Evolutionary conservation across 2,113 vertebrate species (phyloP), one percentile per base, ranked within the genome.

Genomic region (Dunckerocampus dactyliophorus): DNA sequence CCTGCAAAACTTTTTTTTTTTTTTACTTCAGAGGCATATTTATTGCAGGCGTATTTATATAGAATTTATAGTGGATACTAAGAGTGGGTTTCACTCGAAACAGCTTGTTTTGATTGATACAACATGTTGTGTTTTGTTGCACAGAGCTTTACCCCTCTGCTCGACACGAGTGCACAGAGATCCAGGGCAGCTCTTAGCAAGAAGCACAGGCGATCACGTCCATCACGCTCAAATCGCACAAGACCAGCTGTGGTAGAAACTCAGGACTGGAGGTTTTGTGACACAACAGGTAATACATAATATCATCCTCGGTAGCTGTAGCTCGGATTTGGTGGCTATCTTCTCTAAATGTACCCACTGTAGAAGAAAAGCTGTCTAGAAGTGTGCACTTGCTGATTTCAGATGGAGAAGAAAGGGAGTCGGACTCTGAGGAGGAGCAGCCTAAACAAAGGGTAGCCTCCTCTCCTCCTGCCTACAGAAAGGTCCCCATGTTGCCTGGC

Each of bases 141-240:
- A 31, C 72, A 98, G 95, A 90, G 85, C 31, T 59, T 79, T 68
- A 88, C 91, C 1, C 78, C 88, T 19, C 71, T 93, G 11, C 89
- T 98, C 10, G 94, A 97, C 84, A 96, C 88, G 59, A 92, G 89
- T 0, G 88, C 84, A 0, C 92, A 92, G 69, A 93, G 86, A 2
- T 90, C 91, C 0, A 94, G 92, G 78, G 93, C 91, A n/a, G 88
- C 88, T 71, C 90, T 95, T 52, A 88, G 85, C 31, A 91, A 88
- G 47, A 92, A 58, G 37, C 69, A 75, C 31, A 79, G 72, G 39
- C 92, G 85, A 4, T 67, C 91, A 0, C 93, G 89, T 1, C 88
- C 87, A 0, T 83, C 93, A 0, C 90, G 91, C 64, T 58, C 82
- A 0, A 75, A 88, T 14, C 81, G 87, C 7, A 80, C 84, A 21